These are phyloP conservation scores for Glyphotaelius pellucidus DNA, from an alignment of 2,888 invertebrate genomes.

Conservation along the genomic window DNA sequence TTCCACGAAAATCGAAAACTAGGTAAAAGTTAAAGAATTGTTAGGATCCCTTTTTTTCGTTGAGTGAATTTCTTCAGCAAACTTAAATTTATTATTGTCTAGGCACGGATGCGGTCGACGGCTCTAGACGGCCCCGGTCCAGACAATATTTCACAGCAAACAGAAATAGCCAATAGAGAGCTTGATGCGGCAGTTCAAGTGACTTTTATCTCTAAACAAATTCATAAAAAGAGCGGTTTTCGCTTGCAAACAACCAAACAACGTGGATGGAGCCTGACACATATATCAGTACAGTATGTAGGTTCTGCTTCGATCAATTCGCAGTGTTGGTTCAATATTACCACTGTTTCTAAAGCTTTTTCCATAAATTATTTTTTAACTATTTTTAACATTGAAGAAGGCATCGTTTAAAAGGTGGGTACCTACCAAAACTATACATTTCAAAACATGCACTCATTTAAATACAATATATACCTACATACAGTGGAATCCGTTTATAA, in stretches of 20 bases:
- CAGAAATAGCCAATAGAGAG: slow-evolving; percentile 35
- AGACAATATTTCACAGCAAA: slow-evolving; percentile 42
- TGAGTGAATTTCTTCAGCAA: not conserved
- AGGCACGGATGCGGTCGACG: not conserved
- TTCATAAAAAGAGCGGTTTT: slow-evolving; percentile 48
- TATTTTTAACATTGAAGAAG: not conserved
- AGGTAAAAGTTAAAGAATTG: not conserved
- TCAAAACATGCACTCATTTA: no score
- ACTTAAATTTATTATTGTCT: not conserved
- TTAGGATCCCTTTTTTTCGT: not conserved
- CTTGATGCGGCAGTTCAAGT: slow-evolving; percentile 56
- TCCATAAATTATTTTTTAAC: not conserved
- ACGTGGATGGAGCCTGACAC: not conserved
- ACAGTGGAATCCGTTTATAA: no score
- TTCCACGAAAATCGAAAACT: not conserved
- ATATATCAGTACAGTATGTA: not conserved
- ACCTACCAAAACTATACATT: not conserved
- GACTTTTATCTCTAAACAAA: slow-evolving; percentile 61
- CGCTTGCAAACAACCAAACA: slow-evolving; percentile 22
- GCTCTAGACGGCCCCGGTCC: not conserved
- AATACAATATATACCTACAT: no score
- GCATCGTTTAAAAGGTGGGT: not conserved
- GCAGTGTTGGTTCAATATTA: not conserved
- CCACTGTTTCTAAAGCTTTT: not conserved
- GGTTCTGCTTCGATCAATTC: not conserved